Conservation (phyloP, 2,113 vertebrate genomes). For the Chamaetylas fuelleborni region DNA sequence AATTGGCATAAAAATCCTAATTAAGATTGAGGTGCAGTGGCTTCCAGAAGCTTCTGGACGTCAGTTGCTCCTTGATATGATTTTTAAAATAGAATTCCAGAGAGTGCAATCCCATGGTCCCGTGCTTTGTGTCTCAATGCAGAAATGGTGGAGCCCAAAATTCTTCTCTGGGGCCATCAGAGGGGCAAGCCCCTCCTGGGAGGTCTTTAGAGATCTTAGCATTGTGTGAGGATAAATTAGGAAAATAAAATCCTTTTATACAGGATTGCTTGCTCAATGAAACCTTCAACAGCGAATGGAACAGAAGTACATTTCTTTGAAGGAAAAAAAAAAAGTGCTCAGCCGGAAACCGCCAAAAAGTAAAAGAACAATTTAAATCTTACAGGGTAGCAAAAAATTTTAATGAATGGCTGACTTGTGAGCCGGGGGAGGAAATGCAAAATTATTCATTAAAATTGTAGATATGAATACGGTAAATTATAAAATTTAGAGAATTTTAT, state of each 20-base stretch:
- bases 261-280: background rate
- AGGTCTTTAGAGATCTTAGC: background rate
- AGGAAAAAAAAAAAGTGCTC: background rate
- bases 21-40: background rate
- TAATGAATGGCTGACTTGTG: background rate
- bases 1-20: conserved; percentile 32
- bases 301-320: background rate
- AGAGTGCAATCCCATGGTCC: background rate
- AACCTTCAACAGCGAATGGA: background rate
- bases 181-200: background rate
- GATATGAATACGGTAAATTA: no score
- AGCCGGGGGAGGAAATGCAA: background rate
- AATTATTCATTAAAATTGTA: background rate
- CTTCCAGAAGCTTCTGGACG: background rate
- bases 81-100: background rate
- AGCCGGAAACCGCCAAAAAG: background rate
- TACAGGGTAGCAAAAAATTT: background rate
- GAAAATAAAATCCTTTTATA: background rate
- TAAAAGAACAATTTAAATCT: background rate
- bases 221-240: background rate
- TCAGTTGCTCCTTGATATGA: background rate
- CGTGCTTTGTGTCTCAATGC: accelerated
- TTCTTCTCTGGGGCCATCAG: background rate
- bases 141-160: background rate
- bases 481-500: no score